Evolutionary conservation across 2,797 vertebrate species (phyloP), one percentile per base, ranked within the genome.

Genomic region (Eulemur mongoz): DNA sequence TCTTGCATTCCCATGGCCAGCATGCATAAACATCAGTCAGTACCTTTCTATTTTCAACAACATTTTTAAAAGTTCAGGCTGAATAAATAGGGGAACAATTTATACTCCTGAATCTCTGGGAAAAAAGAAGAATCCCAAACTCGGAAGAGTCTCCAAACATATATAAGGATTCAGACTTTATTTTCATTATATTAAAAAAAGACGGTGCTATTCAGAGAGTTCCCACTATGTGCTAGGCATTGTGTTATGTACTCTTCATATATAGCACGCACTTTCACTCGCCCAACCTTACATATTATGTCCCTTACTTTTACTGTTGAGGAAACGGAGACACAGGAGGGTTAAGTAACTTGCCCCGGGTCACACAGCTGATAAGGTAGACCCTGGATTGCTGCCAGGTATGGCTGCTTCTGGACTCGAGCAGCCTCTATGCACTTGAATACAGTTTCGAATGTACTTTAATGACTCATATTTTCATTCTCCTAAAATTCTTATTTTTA

Each of bases 401-500:
- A 32, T 15, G 12, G 27, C 30, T 69, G 40, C 32, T 35, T 86
- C 11, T 32, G 35, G 48, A 69, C 22, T 18, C 54, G 1, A 14
- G 78, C 1, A 17, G 45, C 70, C 38, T 95, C 45, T 61, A 35
- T 30, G 40, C 6, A 38, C 59, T 38, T 25, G 25, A 75, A 86
- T 11, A 72, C 15, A 88, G 52, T 59, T 94, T 25, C 45, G 17
- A 94, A 43, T 35, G 43, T 14, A 81, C n/a, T 89, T 57, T 18
- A 61, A 95, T 32, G n/a, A 50, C 72, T 38, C 87, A 38, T 57
- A 38, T 83, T 95, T 94, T 93, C 45, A n/a, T 94, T 84, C 35
- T 85, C 70, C 87, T 93, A 90, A 92, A 96, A 92, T 89, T 90
- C 54, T 32, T 93, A 93, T 75, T 97, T 97, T 96, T 97, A 97